Base-by-base conservation (phyloP, 92 coral and sea anemone species). In the Anthopleura xanthogrammica region DNA sequence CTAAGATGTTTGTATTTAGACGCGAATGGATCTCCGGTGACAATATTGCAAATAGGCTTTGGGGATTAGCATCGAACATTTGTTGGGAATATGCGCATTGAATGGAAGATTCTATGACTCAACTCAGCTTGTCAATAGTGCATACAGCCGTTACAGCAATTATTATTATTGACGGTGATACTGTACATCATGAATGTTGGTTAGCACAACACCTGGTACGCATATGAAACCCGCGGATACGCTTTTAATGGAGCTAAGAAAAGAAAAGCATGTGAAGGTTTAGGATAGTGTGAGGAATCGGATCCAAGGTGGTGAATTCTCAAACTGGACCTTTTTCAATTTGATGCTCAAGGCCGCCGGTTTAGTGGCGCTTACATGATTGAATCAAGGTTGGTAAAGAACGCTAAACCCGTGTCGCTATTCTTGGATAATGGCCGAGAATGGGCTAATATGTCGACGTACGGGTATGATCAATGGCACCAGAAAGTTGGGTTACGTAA, bases 401-500 rank as follows among this genome's bases (percentile, higher is more conserved):
- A 68, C 74, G 43, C 29, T 24, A 68, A 23, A 12, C 9, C 74
- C 29, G 36, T n/a, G 36, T 8, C 29, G 9, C 70, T 68, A 68
- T 36, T 8, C 40, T 68, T 68, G 42, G 74, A 68, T 29, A 29
- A 8, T 24, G 74, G 16, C 14, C 74, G 74, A 68, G 41, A 29
- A 68, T 54, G 58, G 16, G 29, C 16, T 2, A 11, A n/a, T 10
- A 23, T 68, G 74, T 22, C 74, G 74, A 68, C 74, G 42, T 68
- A 68, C 74, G 41, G 74, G 74, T 68, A 68, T 68, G 74, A 24
- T 68, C 42, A 68, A 68, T 68, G 29, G 70, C 70, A 68, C 74
- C 29, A 62, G 22, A 62, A 19, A 62, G 70, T 62, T 19, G 29
- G 17, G 70, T 22, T 24, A 36, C 19, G 46, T 12, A 4, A 10